phyloP scores from a whole-genome alignment of 2,888 invertebrate genomes.

The Ophioninae sp. region DNA sequence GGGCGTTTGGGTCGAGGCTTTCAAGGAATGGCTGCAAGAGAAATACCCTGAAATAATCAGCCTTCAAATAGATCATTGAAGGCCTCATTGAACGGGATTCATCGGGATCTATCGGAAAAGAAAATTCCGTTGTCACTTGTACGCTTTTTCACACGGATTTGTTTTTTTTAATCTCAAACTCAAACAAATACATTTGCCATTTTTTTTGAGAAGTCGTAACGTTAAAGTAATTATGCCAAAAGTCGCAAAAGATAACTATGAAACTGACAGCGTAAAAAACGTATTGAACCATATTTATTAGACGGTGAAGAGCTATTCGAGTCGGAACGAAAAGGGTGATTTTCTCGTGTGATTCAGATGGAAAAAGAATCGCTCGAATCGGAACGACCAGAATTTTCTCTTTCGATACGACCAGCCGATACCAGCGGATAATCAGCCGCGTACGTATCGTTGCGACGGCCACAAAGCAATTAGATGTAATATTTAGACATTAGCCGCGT shows the following conservation, averaged over 20 bases:
- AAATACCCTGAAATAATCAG: neutral
- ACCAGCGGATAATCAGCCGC: neutral
- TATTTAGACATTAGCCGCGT: neutral
- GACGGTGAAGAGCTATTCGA: neutral
- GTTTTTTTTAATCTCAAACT: neutral
- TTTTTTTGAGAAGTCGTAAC: neutral
- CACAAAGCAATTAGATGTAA: neutral
- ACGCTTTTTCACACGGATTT: neutral
- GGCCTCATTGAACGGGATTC: neutral
- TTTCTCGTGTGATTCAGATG: neutral
- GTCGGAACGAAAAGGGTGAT: neutral
- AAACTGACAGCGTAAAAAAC: neutral
- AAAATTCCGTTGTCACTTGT: neutral
- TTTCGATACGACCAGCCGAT: neutral
- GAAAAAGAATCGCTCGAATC: neutral
- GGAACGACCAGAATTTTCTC: neutral
- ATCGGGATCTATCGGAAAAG: neutral
- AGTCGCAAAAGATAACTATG: neutral
- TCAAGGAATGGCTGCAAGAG: constrained; percentile 49
- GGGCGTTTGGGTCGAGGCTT: constrained; percentile 48
- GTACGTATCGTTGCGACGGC: neutral
- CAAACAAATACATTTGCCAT: neutral
- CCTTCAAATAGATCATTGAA: neutral
- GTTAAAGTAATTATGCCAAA: neutral
- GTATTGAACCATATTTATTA: neutral